These are phyloP conservation scores for Gracilinanus agilis DNA, from an alignment of 2,113 vertebrate species.

Conservation along the genomic window DNA sequence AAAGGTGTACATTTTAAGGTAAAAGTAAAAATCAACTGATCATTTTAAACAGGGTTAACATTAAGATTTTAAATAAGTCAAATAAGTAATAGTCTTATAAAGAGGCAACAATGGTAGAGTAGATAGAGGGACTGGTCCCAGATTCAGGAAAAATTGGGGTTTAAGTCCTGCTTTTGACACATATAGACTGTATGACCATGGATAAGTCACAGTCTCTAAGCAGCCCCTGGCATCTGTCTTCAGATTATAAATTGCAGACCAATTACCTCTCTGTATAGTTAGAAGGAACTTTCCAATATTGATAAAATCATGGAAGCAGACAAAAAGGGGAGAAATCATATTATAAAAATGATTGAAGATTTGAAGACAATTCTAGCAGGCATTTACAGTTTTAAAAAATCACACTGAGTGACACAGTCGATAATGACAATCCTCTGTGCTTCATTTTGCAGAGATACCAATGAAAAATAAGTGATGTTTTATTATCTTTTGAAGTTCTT, in stretches of 20 bases:
- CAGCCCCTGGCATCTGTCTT: neutral
- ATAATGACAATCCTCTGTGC: constrained; percentile 32
- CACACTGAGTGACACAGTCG: neutral
- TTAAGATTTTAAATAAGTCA: neutral
- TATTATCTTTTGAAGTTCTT: constrained; percentile 39
- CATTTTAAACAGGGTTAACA: neutral
- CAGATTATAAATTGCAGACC: neutral
- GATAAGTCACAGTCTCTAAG: neutral
- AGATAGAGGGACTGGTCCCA: neutral
- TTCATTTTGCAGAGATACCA: constrained; percentile 38
- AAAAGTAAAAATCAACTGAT: neutral
- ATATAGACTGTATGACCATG: neutral
- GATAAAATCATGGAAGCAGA: neutral
- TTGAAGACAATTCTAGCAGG: neutral
- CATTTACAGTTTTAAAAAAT: neutral
- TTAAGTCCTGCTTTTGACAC: neutral
- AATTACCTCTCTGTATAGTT: neutral
- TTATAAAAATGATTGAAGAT: neutral
- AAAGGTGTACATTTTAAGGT: neutral
- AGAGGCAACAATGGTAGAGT: neutral
- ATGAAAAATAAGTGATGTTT: constrained; percentile 29
- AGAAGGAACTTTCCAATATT: neutral
- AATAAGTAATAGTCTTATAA: neutral
- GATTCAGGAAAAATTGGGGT: neutral
- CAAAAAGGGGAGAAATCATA: neutral